Evolutionary conservation across 2,888 invertebrate species (phyloP), one percentile per base, ranked within the genome.

Genomic region (Plebejus anna): DNA sequence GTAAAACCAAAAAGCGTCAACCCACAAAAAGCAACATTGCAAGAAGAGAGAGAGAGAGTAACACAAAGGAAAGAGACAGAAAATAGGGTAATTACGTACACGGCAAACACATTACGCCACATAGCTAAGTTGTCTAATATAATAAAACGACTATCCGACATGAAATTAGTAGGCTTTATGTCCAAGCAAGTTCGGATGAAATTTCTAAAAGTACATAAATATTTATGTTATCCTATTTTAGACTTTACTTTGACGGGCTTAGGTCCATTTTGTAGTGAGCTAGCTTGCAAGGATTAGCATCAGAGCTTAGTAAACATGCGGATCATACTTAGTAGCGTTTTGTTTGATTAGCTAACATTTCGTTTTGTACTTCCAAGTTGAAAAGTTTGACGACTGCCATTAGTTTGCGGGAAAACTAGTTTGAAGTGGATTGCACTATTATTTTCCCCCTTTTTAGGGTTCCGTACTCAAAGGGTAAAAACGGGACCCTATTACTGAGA

Each of bases 271-370:
- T 73, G 5, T 13, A 32, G 66, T 16, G 6, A 55, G 1, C 6
- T 71, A 72, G 6, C 4, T 6, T 22, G 75, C 77, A 70, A 79
- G 79, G 78, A 78, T 78, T 78, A 78, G 78, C 76, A 57, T 75
- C 73, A 77, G 79, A 77, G 78, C 76, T 79, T 77, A 79, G 80
- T 81, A 79, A 79, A 80, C 75, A 78, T 78, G 78, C 79, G 78
- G 76, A 80, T 80, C 80, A 80, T 81, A 81, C 81, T 81, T 80
- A 81, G 82, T 80, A 80, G 80, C 80, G 79, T 75, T 79, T 77
- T 84, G 80, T 84, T 84, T 84, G 82, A 78, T 77, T 81, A 82
- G 81, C 79, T 75, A 80, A 84, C 83, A 83, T 81, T 83, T 79
- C 81, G 80, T 80, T 78, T 76, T 78, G 77, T 77, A 80, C 77